Evolutionary conservation across 53 echinoderm and acorn worm species (phyloP).

Genomic region (Holothuria scabra): DNA sequence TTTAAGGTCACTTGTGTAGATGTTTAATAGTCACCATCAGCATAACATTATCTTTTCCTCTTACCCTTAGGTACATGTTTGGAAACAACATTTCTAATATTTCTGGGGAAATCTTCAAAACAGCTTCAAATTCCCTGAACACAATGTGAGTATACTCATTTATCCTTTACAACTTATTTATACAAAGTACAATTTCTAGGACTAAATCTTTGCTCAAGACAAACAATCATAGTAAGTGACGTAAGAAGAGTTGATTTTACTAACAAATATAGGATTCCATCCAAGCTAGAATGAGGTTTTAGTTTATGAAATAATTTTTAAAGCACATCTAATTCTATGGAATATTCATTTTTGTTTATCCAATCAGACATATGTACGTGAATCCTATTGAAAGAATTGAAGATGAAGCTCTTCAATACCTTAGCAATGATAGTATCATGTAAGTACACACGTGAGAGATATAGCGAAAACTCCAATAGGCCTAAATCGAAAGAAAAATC

Average conservation of each 20-base stretch:
- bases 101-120: neutral
- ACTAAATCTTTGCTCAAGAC: too few species aligned
- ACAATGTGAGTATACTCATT: slow-evolving; percentile 6
- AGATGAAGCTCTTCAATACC: neutral
- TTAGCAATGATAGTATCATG: neutral
- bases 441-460: neutral
- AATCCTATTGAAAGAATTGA: slow-evolving; percentile 14
- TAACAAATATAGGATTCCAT: too few species aligned
- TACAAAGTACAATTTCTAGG: too few species aligned
- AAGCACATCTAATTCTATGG: neutral
- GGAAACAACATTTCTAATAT: neutral
- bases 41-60: neutral
- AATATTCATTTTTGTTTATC: neutral
- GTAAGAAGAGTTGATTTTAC: too few species aligned
- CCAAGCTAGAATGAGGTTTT: too few species aligned
- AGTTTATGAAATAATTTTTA: neutral
- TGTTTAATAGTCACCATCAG: too few species aligned
- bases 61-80: neutral
- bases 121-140: neutral
- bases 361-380: slow-evolving; percentile 21
- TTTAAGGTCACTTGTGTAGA: too few species aligned
- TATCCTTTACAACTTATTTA: too few species aligned
- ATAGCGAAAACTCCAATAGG: too few species aligned
- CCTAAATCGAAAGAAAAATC: too few species aligned
- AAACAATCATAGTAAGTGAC: too few species aligned